Evolutionary conservation across 2,113 vertebrate species (phyloP), one percentile per base, ranked within the genome.

Genomic region (Rhinopomastus cyanomelas): DNA sequence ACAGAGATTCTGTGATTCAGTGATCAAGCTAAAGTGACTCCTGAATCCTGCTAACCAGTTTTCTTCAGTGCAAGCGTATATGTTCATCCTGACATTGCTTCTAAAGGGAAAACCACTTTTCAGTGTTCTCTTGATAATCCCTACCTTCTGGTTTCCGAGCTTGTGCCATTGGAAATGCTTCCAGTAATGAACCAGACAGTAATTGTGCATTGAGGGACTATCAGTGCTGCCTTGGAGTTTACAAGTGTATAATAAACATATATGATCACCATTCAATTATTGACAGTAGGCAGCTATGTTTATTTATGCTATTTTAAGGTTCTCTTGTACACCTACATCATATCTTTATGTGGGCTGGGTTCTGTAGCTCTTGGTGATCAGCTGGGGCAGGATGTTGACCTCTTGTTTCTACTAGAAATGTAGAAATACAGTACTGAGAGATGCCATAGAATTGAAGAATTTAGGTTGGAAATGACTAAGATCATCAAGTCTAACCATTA

Each of bases 161-260:
- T 79, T 2, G 0, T 85, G 32, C 64, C 8, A 30, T 52, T 87
- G 81, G 36, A 87, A 84, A 32, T 64, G 16, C 36, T 22, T 57
- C 52, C 83, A 34, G 56, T 94, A 84, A 75, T 53, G 80, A 95
- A 82, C 36, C 42, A 72, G 15, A 22, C 61, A 53, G 64, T 94
- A 95, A 94, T 90, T 94, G 49, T 80, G 74, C 19, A 2, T 88
- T 88, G 88, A 91, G 90, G 88, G 89, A 92, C 66, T 88, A 18
- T 82, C 80, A 75, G 27, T 30, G 4, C 1, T 87, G 51, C 72
- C 71, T 85, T 82, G 37, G 72, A 67, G 85, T 92, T 91, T 89
- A 60, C 42, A 91, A 68, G 51, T 53, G 30, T 49, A 12, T 88
- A 56, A 75, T 76, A 90, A 96, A 89, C 53, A 78, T 59, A n/a